Conservation (phyloP, 2,888 invertebrate species). For the Polydrusus tereticollis region DNA sequence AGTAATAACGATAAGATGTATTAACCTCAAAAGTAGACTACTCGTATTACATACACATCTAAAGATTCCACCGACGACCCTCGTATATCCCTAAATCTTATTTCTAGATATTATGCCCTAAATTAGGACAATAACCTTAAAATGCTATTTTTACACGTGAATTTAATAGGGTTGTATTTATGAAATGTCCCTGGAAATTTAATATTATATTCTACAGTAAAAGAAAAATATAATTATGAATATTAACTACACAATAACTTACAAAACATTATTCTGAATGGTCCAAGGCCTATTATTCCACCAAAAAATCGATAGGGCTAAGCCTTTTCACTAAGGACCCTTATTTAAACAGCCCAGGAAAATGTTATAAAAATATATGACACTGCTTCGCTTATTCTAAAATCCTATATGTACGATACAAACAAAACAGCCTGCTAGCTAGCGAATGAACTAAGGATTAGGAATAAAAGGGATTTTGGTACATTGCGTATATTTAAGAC, state of each 20-base stretch:
- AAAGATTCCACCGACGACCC: background rate
- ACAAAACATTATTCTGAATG: background rate
- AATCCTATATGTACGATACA: conserved; percentile 10
- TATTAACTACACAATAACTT: background rate
- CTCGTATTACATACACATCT: background rate
- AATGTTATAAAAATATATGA: background rate
- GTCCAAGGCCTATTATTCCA: background rate
- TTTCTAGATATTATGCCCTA: background rate
- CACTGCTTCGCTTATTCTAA: background rate
- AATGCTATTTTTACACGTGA: background rate
- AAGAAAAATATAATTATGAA: background rate
- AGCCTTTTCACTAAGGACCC: background rate
- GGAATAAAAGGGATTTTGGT: too few species aligned
- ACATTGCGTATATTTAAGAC: too few species aligned
- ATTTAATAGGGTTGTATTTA: background rate
- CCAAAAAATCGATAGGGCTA: background rate
- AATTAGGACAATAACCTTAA: conserved; percentile 13
- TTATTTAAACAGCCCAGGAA: background rate
- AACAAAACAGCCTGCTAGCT: background rate
- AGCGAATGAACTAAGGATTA: background rate
- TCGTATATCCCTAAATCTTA: background rate
- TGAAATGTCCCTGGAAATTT: background rate
- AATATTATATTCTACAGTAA: background rate
- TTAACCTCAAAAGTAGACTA: background rate
- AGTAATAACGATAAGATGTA: background rate